phyloP scores from a whole-genome alignment of 2,797 vertebrate genomes.

The Spinus olivaceus region DNA sequence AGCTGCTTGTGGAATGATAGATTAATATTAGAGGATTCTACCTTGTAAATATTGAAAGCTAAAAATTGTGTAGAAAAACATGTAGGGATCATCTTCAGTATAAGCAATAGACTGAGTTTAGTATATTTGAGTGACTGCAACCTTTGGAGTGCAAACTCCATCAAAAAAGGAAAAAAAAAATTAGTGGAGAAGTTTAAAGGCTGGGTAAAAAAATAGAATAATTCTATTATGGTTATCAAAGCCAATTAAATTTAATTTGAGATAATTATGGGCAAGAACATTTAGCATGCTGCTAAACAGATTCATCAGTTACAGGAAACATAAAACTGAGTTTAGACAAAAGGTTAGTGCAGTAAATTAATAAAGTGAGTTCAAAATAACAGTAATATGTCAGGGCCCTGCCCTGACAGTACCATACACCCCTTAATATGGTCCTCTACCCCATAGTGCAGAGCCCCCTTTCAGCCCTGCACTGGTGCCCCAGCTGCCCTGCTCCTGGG shows the following conservation, averaged over 20 bases:
- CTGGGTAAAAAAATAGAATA: neutral
- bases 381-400: neutral
- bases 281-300: neutral
- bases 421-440: neutral
- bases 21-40: neutral
- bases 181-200: neutral
- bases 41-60: neutral
- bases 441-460: rapidly evolving
- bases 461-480: neutral
- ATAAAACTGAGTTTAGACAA: neutral
- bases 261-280: neutral
- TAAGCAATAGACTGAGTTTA: neutral
- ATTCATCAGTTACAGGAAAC: neutral
- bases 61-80: neutral
- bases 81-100: neutral
- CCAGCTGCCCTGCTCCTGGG: neutral
- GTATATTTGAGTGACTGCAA: neutral
- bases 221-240: neutral
- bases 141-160: neutral
- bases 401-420: neutral
- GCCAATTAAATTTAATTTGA: neutral
- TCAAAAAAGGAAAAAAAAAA: neutral
- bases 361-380: neutral
- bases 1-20: neutral
- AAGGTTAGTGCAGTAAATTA: neutral